Evolutionary conservation across 1,140 invertebrate genomes (phyloP), one percentile per base, ranked within the genome.

Genomic region (Cydia amplana): DNA sequence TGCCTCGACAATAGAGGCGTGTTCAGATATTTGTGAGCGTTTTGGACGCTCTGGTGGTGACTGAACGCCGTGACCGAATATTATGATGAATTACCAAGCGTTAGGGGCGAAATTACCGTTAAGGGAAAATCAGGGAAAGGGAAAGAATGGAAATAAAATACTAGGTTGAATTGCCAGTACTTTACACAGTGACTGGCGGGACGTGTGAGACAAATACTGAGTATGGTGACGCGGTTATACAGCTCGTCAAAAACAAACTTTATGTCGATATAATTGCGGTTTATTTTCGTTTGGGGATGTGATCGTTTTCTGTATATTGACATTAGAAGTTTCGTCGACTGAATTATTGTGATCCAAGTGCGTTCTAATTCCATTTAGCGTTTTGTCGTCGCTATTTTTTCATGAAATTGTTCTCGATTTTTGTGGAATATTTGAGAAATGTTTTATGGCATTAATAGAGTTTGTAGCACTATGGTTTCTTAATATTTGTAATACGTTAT

Each of bases 141-240:
- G 74, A 75, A 74, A 77, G 77, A 79, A 83, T 83, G 80, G 77
- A 88, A 85, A 82, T 87, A 86, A 85, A 89, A 86, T 84, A 79
- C 79, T 85, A 85, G 81, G 84, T 88, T 85, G 84, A 90, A 88
- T 90, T 88, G 84, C 82, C 80, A 86, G 87, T 88, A 87, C 87
- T 88, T 88, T 87, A 87, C 81, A 81, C 77, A 85, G 81, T 83
- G 85, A 88, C 85, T 86, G 81, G 80, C 80, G 82, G 70, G 40
- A 36, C 81, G 87, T 84, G 82, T 84, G 85, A 87, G 85, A 86
- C 83, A 86, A 87, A 86, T 87, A 85, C 85, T 75, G 81, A 88
- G 84, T 86, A 85, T 84, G 84, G 85, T 82, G 81, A 78, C 77
- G 79, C 74, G 70, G 77, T 72, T 60, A 60, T 23, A 23, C 18